A percentile compares a stretch with the other conserved stretches of the same genome.
These are phyloP conservation scores for Montipora foliosa DNA, from an alignment of 64 coral and sea anemone species.

Conservation along the genomic window DNA sequence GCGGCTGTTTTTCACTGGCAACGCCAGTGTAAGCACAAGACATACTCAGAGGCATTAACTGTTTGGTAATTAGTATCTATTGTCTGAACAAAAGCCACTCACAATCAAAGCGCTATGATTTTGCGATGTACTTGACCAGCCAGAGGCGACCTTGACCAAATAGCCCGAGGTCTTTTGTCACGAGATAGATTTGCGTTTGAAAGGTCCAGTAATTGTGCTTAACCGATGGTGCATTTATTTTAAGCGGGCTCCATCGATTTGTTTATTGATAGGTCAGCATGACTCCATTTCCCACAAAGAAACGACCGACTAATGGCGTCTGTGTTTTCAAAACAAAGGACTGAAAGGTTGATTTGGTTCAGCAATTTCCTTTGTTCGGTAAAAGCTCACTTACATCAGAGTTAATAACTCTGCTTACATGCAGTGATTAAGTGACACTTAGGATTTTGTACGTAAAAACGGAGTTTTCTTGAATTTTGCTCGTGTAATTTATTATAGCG, in stretches of 20 bases:
- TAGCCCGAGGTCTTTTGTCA: background rate
- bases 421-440: background rate
- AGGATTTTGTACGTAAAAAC: background rate
- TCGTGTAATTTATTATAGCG: no score
- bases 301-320: background rate
- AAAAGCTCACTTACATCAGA: background rate
- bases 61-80: no score
- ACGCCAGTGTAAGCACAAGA: no score
- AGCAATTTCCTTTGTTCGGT: background rate
- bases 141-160: background rate
- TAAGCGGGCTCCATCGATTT: background rate
- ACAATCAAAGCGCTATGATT: no score
- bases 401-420: background rate
- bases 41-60: no score
- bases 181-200: background rate
- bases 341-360: background rate
- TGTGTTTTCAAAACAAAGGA: constrained; percentile 28
- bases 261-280: constrained; percentile 18
- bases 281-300: constrained; percentile 29
- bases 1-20: no score
- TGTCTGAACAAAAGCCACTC: no score
- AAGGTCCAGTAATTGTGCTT: background rate
- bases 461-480: no score
- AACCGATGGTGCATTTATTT: background rate
- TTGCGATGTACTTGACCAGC: no score